Evolutionary conservation across 2,888 invertebrate genomes (phyloP).

Genomic region (Sesia bembeciformis): DNA sequence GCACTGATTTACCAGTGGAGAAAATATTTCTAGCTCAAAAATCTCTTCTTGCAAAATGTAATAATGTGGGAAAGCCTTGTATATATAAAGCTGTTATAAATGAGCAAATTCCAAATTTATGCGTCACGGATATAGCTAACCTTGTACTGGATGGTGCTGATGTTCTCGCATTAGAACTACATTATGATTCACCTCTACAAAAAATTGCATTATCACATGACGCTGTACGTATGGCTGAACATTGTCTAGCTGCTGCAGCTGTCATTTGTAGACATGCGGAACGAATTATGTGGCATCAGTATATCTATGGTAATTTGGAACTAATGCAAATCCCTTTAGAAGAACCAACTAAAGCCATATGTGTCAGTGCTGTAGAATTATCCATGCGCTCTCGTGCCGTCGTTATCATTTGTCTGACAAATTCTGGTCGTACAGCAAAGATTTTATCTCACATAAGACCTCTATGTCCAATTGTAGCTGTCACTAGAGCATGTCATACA

Average conservation of each 20-base stretch:
- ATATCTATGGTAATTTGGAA: conserved; percentile 82
- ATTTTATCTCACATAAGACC: conserved; percentile 80
- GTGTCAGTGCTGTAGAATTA: conserved; percentile 54
- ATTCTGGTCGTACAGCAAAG: conserved; percentile 81
- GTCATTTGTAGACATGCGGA: conserved; percentile 91
- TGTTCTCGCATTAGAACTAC: conserved; percentile 85
- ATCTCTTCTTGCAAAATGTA: conserved; percentile 88
- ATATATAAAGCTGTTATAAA: conserved; percentile 91
- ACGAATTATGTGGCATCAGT: conserved; percentile 86
- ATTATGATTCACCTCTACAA: conserved; percentile 55
- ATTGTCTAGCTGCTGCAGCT: conserved; percentile 80
- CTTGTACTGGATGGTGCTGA: conserved; percentile 92
- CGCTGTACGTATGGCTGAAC: conserved; percentile 67
- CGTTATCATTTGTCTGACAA: conserved; percentile 84
- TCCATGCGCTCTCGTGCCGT: conserved; percentile 47
- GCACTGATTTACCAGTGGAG: conserved; percentile 90
- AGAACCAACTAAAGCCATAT: conserved; percentile 69
- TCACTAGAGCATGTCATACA: conserved; percentile 79
- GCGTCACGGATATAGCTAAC: conserved; percentile 92
- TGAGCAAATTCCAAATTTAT: conserved; percentile 84
- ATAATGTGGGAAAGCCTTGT: conserved; percentile 87
- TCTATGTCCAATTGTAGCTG: conserved; percentile 82
- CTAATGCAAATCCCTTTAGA: conserved; percentile 73
- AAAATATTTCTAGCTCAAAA: conserved; percentile 92
- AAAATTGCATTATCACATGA: conserved; percentile 44